A percentile compares a stretch with the other conserved stretches of the same genome.
Conservation (phyloP, 2,113 vertebrate species). For the Plecturocebus donacophilus region DNA sequence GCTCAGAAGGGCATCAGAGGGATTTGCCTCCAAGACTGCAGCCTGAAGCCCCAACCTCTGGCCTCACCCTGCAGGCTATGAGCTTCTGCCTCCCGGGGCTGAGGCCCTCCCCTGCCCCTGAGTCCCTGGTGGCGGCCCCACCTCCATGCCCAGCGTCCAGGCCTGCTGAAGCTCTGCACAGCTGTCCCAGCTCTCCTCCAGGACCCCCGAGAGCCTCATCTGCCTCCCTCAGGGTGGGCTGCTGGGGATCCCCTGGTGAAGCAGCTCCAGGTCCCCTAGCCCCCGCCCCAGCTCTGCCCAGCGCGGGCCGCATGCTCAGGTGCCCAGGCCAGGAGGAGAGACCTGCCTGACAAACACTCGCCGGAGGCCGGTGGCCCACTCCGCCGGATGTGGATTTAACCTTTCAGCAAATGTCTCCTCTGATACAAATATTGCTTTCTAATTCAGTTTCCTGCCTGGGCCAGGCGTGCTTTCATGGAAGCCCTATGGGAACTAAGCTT, state of each 20-base stretch:
- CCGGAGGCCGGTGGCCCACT: rapidly evolving
- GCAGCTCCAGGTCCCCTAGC: neutral
- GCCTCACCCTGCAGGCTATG: rapidly evolving
- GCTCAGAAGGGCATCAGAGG: rapidly evolving
- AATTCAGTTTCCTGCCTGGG: slow-evolving; percentile 12
- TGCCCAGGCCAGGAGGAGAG: neutral
- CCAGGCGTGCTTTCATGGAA: rapidly evolving
- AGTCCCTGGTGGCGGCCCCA: rapidly evolving
- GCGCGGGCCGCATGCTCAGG: neutral
- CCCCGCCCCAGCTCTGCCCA: neutral
- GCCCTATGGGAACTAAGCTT: rapidly evolving
- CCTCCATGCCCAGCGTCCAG: neutral
- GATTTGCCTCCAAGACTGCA: rapidly evolving
- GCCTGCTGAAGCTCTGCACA: neutral
- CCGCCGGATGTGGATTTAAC: slow-evolving; percentile 61
- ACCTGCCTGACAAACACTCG: neutral
- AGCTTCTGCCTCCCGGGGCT: too few relatives aligned
- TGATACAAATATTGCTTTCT: slow-evolving; percentile 35
- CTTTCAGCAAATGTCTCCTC: slow-evolving; percentile 71
- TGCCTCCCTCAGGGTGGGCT: neutral
- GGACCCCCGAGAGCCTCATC: rapidly evolving
- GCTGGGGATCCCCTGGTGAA: neutral
- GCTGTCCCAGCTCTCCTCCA: neutral
- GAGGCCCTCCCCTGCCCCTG: too few relatives aligned
- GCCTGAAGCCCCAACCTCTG: rapidly evolving